Percentiles rank a stretch among this genome's conserved stretches.
Conservation (phyloP, 1,140 invertebrate genomes). For the Dolichoris vasculosae region DNA sequence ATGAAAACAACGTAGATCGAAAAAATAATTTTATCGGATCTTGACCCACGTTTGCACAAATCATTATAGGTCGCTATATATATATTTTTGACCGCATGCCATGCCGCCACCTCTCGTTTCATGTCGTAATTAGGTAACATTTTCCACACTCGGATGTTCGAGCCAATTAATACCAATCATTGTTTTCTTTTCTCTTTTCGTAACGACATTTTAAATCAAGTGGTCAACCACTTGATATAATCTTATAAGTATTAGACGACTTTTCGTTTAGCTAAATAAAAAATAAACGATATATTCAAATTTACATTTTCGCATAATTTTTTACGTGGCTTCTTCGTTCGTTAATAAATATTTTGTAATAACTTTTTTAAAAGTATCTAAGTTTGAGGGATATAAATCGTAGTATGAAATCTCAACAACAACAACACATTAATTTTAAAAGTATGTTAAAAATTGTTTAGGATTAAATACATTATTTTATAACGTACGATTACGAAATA, state of each 20-base stretch:
- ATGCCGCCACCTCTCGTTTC: background rate
- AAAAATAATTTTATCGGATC: slow-evolving; percentile 39
- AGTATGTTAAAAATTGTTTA: no score
- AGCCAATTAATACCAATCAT: slow-evolving; percentile 15
- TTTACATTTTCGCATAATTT: no score
- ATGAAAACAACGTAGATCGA: background rate
- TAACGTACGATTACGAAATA: no score
- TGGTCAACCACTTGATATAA: no score
- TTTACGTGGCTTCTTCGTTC: no score
- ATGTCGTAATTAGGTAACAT: slow-evolving; percentile 8
- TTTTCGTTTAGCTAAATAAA: background rate
- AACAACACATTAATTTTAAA: no score
- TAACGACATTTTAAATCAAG: background rate
- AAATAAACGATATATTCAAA: no score
- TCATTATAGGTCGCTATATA: slow-evolving; percentile 35
- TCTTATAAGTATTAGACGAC: background rate
- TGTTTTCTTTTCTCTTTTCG: background rate
- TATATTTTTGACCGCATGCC: background rate
- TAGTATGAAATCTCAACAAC: no score
- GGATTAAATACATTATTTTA: no score
- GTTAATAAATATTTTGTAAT: no score
- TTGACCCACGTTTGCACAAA: slow-evolving; percentile 26
- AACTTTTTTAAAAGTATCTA: no score
- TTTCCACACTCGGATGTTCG: background rate
- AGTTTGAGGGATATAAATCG: no score